Percentiles rank a stretch among this genome's conserved stretches.
Conservation (phyloP, 2,888 invertebrate genomes). For the Amphipyra berbera region DNA sequence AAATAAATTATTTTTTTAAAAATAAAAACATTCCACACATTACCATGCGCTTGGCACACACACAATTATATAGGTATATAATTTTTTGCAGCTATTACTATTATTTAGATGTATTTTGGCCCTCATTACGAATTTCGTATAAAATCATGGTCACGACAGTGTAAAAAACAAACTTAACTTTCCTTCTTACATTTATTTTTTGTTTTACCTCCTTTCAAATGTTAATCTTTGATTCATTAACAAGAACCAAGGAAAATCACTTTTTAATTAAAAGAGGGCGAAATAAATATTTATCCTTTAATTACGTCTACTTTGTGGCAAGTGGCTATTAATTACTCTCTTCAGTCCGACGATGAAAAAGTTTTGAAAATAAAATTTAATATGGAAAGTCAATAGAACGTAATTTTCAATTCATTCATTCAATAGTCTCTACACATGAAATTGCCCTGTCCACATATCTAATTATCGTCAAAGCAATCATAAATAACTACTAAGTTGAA, state of each 20-base stretch:
- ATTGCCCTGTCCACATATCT: neutral
- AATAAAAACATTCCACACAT: no score
- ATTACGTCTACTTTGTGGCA: constrained; percentile 25
- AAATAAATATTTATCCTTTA: constrained; percentile 34
- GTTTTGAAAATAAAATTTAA: constrained; percentile 5
- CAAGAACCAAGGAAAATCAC: constrained; percentile 9
- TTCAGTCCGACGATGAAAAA: constrained; percentile 1
- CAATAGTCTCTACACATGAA: neutral
- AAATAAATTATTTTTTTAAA: no score
- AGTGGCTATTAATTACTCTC: constrained; percentile 9
- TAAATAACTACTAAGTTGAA: no score
- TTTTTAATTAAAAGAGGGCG: constrained; percentile 22
- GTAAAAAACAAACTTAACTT: no score
- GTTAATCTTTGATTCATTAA: constrained; percentile 26
- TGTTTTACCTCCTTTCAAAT: no score
- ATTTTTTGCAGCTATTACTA: neutral
- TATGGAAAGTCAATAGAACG: neutral
- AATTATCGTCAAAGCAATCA: no score
- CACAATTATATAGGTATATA: no score
- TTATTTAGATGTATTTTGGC: constrained; percentile 9
- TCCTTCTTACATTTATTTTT: no score
- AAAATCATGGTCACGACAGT: no score
- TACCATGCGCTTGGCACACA: no score
- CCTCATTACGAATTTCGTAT: no score
- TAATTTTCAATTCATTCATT: constrained; percentile 11